Evolutionary conservation across 2,797 vertebrate genomes (phyloP), one percentile per base, ranked within the genome.

Genomic region (Helarctos malayanus): DNA sequence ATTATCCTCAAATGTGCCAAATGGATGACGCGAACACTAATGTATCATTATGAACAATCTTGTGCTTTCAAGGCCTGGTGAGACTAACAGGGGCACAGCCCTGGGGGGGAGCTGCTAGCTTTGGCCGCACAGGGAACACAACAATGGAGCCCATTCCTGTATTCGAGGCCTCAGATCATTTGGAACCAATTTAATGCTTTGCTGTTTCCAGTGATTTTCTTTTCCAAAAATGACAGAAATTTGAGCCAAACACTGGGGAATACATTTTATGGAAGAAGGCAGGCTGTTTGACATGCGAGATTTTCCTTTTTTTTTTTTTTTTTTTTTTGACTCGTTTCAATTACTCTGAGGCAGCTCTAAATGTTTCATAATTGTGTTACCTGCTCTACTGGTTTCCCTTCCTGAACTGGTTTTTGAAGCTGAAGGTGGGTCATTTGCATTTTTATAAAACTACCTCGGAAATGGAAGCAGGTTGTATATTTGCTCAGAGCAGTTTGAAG

Each of bases 181-280:
- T 94, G 97, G 95, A 97, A 89, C 15, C 32, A 81, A 76, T 96
- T 95, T 82, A 75, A 91, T 92, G 86, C 90, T 91, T 94, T 95
- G n/a, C n/a, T 92, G 63, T 97, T 89, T 94, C 49, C 54, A 69
- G 0, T 92, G 47, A 90, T 93, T 97, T 97, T 94, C 69, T 91
- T 91, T 75, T 88, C 68, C 56, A 94, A 94, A 94, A 89, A 94
- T 45, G 54, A 27, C 52, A 96, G 91, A 97, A 95, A 95, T 71
- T 61, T 95, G 94, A 97, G 57, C 68, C 78, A 49, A 63, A 81
- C 68, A 16, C 81, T 11, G 0, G 63, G 87, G 61, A 88, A 56
- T 35, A 2, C 75, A 81, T 89, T 92, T 92, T 45, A 78, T 54
- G 73, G 75, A 69, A 83, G 91, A 94, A 92, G 23, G 71, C 80